Evolutionary conservation across 2,888 invertebrate species (phyloP).

Genomic region (Sialis fuliginosa): DNA sequence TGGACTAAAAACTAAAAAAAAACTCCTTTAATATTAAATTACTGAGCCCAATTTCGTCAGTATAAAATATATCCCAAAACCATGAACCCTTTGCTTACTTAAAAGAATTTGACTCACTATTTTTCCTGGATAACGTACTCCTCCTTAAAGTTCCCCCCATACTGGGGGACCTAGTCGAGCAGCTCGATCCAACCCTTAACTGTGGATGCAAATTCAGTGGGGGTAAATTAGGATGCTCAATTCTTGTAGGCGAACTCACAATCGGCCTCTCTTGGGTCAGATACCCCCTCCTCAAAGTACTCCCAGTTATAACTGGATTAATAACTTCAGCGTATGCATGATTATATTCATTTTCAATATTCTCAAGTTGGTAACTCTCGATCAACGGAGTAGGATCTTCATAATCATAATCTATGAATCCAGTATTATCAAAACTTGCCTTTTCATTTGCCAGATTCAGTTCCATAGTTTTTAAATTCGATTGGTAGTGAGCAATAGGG

Average conservation of each 20-base stretch:
- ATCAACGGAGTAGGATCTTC: slow-evolving; percentile 62
- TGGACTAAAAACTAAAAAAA: too few relatives aligned
- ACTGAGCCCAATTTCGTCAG: too few relatives aligned
- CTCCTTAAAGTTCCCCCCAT: slow-evolving; percentile 6
- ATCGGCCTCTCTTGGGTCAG: slow-evolving; percentile 34
- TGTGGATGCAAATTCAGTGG: slow-evolving; percentile 52
- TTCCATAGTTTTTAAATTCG: slow-evolving; percentile 10
- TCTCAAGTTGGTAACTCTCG: slow-evolving; percentile 48
- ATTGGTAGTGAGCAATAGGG: slow-evolving; percentile 2
- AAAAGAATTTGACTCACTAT: slow-evolving; percentile 8
- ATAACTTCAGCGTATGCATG: slow-evolving; percentile 17
- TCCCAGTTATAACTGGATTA: slow-evolving; percentile 6
- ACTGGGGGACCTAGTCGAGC: background rate
- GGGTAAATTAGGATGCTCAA: slow-evolving; percentile 66
- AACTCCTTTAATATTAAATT: too few relatives aligned
- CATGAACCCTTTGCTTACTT: too few relatives aligned
- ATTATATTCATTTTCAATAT: slow-evolving; percentile 28
- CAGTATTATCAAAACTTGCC: slow-evolving; percentile 48
- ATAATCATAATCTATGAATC: slow-evolving; percentile 65
- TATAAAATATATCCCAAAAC: too few relatives aligned
- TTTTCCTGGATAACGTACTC: slow-evolving; percentile 8
- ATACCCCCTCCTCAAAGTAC: slow-evolving; percentile 19
- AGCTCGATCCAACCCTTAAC: background rate
- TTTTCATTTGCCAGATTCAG: slow-evolving; percentile 6
- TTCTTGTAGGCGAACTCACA: slow-evolving; percentile 64